Conservation (phyloP, 1,140 invertebrate species). For the Oryzaephilus surinamensis region DNA sequence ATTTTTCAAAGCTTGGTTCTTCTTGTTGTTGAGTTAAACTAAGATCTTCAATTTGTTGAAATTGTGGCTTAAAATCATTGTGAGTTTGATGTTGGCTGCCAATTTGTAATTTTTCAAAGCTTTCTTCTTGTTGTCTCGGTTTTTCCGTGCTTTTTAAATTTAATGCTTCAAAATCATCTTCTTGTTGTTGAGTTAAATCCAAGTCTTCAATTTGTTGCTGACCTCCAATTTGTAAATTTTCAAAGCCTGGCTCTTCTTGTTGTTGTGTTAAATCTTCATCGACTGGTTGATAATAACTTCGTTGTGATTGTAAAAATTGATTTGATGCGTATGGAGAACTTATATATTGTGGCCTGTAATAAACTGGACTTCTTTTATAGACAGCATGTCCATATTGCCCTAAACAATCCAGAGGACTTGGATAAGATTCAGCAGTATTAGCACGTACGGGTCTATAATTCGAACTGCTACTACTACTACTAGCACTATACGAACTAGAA, state of each 20-base stretch:
- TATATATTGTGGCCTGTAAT: neutral
- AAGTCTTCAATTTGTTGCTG: slow-evolving; percentile 3
- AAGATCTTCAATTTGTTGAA: neutral
- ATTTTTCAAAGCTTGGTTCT: neutral
- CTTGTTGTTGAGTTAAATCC: slow-evolving; percentile 7
- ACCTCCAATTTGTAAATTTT: neutral
- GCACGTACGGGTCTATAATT: slow-evolving; percentile 9
- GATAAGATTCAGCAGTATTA: slow-evolving; percentile 2
- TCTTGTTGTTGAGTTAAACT: neutral
- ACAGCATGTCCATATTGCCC: neutral
- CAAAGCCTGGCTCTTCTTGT: neutral
- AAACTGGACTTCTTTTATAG: neutral
- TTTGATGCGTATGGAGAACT: neutral
- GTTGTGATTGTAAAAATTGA: no score
- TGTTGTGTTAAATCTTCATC: slow-evolving; percentile 6
- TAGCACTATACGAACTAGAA: slow-evolving; percentile 14
- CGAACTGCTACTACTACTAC: slow-evolving; percentile 8
- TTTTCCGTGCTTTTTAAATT: neutral
- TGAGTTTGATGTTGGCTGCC: neutral
- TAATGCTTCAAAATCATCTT: neutral
- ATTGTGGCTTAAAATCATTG: slow-evolving; percentile 4
- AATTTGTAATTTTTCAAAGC: neutral
- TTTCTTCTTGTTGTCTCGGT: neutral
- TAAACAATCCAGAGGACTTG: neutral
- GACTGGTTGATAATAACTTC: no score